These are phyloP conservation scores for Polydrusus tereticollis DNA, from an alignment of 2,888 invertebrate genomes.

Conservation along the genomic window DNA sequence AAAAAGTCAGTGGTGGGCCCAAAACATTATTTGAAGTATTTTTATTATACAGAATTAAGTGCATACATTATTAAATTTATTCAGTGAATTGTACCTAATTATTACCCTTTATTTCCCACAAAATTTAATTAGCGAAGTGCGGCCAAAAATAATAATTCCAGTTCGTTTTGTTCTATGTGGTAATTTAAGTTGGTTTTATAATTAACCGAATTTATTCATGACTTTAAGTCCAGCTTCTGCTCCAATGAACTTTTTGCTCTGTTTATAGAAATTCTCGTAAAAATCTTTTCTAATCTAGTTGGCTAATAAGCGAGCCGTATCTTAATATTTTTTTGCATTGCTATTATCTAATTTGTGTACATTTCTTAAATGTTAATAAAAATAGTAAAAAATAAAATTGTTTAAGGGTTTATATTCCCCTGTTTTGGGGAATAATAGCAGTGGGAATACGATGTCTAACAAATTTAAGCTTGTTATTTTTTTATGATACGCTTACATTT, in stretches of 20 bases:
- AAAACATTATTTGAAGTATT: too few relatives aligned
- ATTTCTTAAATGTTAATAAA: not conserved
- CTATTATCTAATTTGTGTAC: not conserved
- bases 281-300: constrained; percentile 47
- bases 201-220: constrained; percentile 18
- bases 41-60: too few relatives aligned
- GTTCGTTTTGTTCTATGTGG: not conserved
- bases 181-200: constrained; percentile 5
- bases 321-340: constrained; percentile 12
- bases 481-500: not conserved
- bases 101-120: not conserved
- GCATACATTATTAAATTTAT: not conserved
- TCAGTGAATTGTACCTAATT: not conserved
- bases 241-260: constrained; percentile 53
- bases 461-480: too few relatives aligned
- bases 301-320: constrained; percentile 47
- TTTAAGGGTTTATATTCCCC: not conserved
- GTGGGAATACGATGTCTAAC: too few relatives aligned
- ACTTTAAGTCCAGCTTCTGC: constrained; percentile 31
- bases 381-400: not conserved
- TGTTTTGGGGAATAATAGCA: too few relatives aligned
- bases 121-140: too few relatives aligned
- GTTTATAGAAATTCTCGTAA: constrained; percentile 41
- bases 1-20: too few relatives aligned
- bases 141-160: too few relatives aligned